Base-by-base conservation (phyloP, 2,113 vertebrate genomes). In the Taxidea taxus region DNA sequence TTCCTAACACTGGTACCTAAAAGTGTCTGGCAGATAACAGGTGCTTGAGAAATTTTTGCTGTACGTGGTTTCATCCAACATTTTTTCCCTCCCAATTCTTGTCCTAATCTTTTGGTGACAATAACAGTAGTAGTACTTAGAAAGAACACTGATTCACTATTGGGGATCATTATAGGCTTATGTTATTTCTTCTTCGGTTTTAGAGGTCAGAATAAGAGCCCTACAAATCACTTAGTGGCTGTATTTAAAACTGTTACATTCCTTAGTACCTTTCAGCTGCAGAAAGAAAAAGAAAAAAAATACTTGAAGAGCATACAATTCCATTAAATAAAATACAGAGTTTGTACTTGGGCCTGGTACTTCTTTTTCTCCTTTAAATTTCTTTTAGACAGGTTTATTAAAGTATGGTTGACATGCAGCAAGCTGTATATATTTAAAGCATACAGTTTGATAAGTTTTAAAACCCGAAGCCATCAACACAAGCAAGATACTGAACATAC, bases 81-180 rank as follows among this genome's bases (percentile, higher is more conserved):
- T 64, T 80, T 74, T 89, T 85, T 62, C 37, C 21, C 68, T 74
- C 6, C 64, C 49, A 66, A 2, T 93, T 91, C 51, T 89, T 87
- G 58, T 97, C 86, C 89, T 96, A 74, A 91, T 93, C 92, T 87
- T 95, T 82, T 75, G 78, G 78, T 91, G 87, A 42, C 80, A 93
- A 4, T 78, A 92, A 31, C 89, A 74, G 89, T 80, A 94, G 13
- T 44, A 80, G 49, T 81, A n/a, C 92, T 93, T 97, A 60, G 39
- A 62, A 83, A 60, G 64, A 95, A 75, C 78, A 74, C 47, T 1
- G 72, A 56, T 82, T 96, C 90, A 60, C 91, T 62, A 42, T 80
- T 87, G 87, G 68, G 44, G 90, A 84, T 90, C 89, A 81, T 95
- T 97, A 87, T 44, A 96, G 97, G 92, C 87, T 97, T 96, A 81